Evolutionary conservation across 1,140 invertebrate genomes (phyloP).

Genomic region (Meloidogyne floridensis): DNA sequence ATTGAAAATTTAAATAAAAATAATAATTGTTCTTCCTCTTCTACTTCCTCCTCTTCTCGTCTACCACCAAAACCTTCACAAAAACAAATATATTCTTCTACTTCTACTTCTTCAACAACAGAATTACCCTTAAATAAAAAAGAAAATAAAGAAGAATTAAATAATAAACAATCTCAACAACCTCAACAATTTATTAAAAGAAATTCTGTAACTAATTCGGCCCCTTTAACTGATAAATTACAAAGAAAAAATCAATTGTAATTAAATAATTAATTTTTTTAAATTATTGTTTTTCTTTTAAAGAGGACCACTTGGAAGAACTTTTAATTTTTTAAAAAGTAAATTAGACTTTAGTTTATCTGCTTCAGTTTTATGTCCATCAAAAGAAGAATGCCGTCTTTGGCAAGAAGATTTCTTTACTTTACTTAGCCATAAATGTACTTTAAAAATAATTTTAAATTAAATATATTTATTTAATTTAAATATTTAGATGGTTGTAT

Average conservation of each 20-base stretch:
- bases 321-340: conserved; percentile 38
- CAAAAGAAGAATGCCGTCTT: conserved; percentile 44
- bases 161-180: not conserved
- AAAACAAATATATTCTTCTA: too few species aligned
- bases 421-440: conserved; percentile 49
- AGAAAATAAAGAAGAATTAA: too few species aligned
- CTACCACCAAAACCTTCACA: too few species aligned
- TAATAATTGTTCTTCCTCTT: too few species aligned
- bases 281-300: not conserved
- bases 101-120: too few species aligned
- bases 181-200: not conserved
- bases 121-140: too few species aligned
- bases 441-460: too few species aligned
- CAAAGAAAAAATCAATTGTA: conserved; percentile 19
- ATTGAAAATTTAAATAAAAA: not conserved
- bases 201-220: not conserved
- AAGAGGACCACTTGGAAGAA: conserved; percentile 40
- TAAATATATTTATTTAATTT: not conserved
- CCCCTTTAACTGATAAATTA: not conserved
- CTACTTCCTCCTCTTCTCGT: too few species aligned
- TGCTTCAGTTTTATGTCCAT: conserved; percentile 44
- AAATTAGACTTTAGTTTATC: conserved; percentile 50
- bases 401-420: conserved; percentile 56
- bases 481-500: conserved; percentile 37
- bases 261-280: not conserved